These are phyloP conservation scores for Drosophila pseudoobscura DNA, from an alignment of 1,140 invertebrate species.

Conservation along the genomic window DNA sequence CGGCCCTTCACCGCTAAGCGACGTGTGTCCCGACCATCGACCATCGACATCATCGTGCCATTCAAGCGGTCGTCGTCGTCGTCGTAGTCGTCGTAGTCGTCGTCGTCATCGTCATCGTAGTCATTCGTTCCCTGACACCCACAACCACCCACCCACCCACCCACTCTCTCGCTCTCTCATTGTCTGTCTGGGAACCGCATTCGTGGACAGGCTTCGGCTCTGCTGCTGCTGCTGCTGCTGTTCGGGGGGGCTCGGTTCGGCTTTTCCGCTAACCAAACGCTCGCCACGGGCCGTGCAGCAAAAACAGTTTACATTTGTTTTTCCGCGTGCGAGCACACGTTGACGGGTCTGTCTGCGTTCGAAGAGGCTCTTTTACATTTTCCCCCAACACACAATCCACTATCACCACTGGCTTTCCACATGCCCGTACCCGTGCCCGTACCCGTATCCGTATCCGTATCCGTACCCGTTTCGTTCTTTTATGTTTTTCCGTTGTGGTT, in stretches of 20 bases:
- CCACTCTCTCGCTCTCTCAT: conserved; percentile 2
- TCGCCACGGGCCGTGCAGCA: conserved; percentile 63
- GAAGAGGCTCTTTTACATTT: conserved; percentile 16
- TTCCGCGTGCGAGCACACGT: conserved; percentile 83
- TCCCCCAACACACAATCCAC: conserved; percentile 17
- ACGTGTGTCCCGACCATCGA: conserved; percentile 21
- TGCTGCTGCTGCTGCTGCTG: too few relatives aligned
- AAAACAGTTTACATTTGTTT: conserved; percentile 83
- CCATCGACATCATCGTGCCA: too few relatives aligned
- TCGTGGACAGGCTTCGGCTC: too few relatives aligned
- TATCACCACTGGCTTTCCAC: conserved; percentile 15
- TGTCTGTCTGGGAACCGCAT: too few relatives aligned
- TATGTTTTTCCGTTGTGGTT: not conserved
- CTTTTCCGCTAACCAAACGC: conserved; percentile 35
- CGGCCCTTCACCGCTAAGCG: conserved; percentile 70
- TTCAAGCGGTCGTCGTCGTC: too few relatives aligned
- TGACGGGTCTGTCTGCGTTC: conserved; percentile 67
- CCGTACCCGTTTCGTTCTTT: too few relatives aligned
- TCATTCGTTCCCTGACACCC: too few relatives aligned
- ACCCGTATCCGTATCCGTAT: too few relatives aligned
- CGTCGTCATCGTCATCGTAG: too few relatives aligned
- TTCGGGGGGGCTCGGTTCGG: too few relatives aligned
- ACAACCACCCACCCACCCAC: too few relatives aligned
- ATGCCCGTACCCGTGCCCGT: not conserved
- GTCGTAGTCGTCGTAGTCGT: too few relatives aligned